Conservation (phyloP, 35 echinoderm and acorn worm species). For the Ophioderma brevispina region DNA sequence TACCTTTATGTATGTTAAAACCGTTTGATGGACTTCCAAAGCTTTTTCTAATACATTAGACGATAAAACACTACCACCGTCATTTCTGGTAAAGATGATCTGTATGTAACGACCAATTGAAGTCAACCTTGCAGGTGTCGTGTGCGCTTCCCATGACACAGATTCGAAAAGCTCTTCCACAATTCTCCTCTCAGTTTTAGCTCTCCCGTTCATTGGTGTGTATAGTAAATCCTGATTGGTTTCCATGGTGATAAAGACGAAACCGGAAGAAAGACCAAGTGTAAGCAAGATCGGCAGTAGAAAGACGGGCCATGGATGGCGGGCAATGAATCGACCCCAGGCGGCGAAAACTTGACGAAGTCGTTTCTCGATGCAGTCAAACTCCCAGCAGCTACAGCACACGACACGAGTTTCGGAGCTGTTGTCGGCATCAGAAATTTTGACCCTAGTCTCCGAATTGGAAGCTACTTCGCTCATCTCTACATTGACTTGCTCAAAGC, state of each 20-base stretch:
- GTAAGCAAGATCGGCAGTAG: neutral
- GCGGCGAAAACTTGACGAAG: no score
- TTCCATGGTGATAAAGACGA: neutral
- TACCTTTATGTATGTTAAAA: neutral
- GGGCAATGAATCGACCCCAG: neutral
- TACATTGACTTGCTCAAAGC: no score
- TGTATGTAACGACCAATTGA: neutral
- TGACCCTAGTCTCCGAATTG: no score
- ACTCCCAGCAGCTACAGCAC: no score
- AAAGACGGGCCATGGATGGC: neutral
- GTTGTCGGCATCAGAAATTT: no score
- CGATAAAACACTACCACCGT: neutral
- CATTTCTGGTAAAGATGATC: neutral
- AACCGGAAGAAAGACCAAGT: neutral
- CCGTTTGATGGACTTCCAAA: neutral
- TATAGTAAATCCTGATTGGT: neutral
- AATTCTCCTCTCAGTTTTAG: neutral
- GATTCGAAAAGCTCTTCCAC: neutral
- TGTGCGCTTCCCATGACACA: neutral
- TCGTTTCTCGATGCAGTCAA: no score
- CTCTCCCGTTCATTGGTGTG: neutral
- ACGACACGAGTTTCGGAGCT: no score
- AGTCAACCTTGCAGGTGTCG: neutral
- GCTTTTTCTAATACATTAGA: neutral
- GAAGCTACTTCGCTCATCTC: no score